phyloP scores from a whole-genome alignment of 1,140 invertebrate genomes.

The Kradibia gibbosae region DNA sequence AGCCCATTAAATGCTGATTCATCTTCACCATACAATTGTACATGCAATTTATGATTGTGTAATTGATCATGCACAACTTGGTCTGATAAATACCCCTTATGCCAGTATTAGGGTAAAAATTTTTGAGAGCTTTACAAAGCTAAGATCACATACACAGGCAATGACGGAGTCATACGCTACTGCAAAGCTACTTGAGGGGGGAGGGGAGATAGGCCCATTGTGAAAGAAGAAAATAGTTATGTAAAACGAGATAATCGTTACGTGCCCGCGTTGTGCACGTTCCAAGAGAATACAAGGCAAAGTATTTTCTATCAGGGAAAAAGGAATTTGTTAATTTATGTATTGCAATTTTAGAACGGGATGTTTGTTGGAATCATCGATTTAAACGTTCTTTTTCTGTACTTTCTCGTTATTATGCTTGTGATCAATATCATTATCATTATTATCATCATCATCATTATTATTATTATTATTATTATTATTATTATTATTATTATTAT shows the following conservation, averaged over 20 bases:
- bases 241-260: constrained; percentile 26
- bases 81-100: constrained; percentile 6
- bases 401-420: background rate
- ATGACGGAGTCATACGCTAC: constrained; percentile 13
- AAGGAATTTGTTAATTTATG: background rate
- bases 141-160: constrained; percentile 27
- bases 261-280: constrained; percentile 39
- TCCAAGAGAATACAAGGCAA: constrained; percentile 9
- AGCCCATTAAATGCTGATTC: constrained; percentile 32
- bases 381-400: background rate
- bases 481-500: no score
- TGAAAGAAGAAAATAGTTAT: constrained; percentile 16
- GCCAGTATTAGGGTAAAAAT: constrained; percentile 9
- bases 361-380: background rate
- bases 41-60: constrained; percentile 37
- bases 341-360: background rate
- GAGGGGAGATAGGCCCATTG: no score
- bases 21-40: constrained; percentile 25
- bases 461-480: no score
- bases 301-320: background rate
- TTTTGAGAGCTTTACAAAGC: constrained; percentile 15
- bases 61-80: constrained; percentile 35
- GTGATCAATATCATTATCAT: no score
- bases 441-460: no score
- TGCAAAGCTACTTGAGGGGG: constrained; percentile 33